Base-by-base conservation (phyloP, 2,113 vertebrate genomes). In the Pseudorhombus dupliciocellatus region DNA sequence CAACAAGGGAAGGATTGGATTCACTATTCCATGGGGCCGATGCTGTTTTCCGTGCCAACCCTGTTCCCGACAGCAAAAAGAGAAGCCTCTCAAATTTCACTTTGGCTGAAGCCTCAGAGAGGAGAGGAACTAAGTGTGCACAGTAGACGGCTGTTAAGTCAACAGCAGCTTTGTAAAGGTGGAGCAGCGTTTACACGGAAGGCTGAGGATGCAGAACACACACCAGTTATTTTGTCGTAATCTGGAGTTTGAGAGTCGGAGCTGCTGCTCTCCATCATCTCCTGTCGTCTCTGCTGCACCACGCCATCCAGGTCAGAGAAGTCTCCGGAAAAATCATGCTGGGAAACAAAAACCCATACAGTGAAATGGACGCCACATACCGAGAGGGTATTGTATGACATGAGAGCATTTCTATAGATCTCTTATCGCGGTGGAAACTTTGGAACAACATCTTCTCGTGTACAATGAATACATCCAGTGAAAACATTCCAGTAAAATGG, bases 211-310 rank as follows among this genome's bases (percentile, higher is more conserved):
- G 42, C 20, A 18, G 18, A 7, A 76, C 92, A 66, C 92, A 67
- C 70, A 98, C 97, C 95, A 67, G 92, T 87, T 20, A 95, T 94
- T 84, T 95, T 95, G 74, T 97, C 95, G 3, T 95, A 92, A 80
- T 98, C 97, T 4, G 96, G 95, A 10, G 96, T 97, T 79, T 96
- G 97, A 54, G 97, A 98, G 0, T 95, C 95, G 18, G 96, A 96
- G 66, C 96, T 98, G 89, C 96, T 98, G 66, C 94, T 96, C 70
- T 95, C 96, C 89, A 94, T 94, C 92, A 96, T 90, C 34, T 95
- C 94, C 78, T 94, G 92, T 59, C 95, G 93, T n/a, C 90, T 88
- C 30, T 93, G 92, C 15, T 79, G 92, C 28, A 96, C 93, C 48
- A 95, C 93, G 42, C 95, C 94, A 56, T 96, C 95, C 24, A 97